Evolutionary conservation across 2,888 invertebrate species (phyloP).

Genomic region (Cynaeus angustus): DNA sequence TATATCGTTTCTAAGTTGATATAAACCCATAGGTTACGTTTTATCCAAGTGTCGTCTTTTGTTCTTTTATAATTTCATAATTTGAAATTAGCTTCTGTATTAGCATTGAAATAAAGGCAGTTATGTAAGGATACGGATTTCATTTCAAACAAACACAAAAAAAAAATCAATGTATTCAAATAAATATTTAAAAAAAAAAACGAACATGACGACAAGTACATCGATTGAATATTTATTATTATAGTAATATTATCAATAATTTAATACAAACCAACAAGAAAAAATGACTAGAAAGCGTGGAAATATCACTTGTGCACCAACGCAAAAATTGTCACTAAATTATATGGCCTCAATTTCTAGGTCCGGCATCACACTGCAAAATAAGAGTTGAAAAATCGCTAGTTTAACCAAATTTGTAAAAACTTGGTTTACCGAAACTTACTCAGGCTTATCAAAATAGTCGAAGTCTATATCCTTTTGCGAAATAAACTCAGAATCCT

Average conservation of each 20-base stretch:
- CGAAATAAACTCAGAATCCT: conserved; percentile 64
- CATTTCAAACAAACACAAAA: conserved; percentile 19
- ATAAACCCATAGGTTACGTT: conserved; percentile 28
- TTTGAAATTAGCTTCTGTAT: conserved; percentile 36
- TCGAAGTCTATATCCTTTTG: conserved; percentile 66
- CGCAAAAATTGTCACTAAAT: conserved; percentile 14
- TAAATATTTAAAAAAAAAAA: conserved; percentile 43
- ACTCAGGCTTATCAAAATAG: conserved; percentile 65
- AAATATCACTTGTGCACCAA: conserved; percentile 42
- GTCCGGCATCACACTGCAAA: conserved; percentile 65
- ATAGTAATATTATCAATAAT: conserved; percentile 1
- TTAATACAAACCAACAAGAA: conserved; percentile 30
- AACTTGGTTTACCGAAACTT: conserved; percentile 50
- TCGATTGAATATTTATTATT: conserved; percentile 21
- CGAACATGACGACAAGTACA: not conserved
- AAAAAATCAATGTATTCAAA: conserved; percentile 12
- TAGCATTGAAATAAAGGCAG: conserved; percentile 41
- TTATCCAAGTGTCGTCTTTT: conserved; percentile 34
- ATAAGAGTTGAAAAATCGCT: conserved; percentile 43
- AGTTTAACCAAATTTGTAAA: not conserved
- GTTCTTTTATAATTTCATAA: conserved; percentile 35
- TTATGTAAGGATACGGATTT: conserved; percentile 25
- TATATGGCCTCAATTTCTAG: conserved; percentile 67
- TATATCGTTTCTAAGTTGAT: conserved; percentile 27
- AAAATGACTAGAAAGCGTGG: conserved; percentile 49